Conservation (phyloP, 2,888 invertebrate genomes). For the Protula sp. region DNA sequence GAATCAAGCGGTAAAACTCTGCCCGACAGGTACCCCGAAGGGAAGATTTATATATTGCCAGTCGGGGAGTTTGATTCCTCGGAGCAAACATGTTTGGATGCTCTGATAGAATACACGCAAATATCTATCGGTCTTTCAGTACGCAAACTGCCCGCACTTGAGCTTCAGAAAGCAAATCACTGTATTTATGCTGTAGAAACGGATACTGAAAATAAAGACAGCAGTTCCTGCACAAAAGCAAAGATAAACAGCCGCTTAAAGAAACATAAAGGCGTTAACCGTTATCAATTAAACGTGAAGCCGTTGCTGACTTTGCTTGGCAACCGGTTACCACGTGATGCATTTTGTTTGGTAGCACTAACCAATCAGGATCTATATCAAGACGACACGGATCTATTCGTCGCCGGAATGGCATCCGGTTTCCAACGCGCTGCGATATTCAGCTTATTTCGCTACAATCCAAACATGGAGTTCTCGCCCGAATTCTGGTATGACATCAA, state of each 20-base stretch:
- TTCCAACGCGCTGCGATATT: constrained; percentile 43
- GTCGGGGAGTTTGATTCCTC: constrained; percentile 36
- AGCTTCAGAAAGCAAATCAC: constrained; percentile 20
- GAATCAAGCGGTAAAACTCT: constrained; percentile 29
- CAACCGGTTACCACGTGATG: constrained; percentile 38
- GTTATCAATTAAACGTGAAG: constrained; percentile 37
- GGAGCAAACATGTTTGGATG: constrained; percentile 24
- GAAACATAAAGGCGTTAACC: constrained; percentile 15
- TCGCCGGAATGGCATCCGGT: constrained; percentile 49
- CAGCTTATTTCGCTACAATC: constrained; percentile 44
- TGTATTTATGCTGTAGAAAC: constrained; percentile 27
- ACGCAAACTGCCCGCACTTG: constrained; percentile 28
- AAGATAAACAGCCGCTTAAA: constrained; percentile 32
- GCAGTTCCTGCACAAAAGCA: not conserved
- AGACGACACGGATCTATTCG: constrained; percentile 45
- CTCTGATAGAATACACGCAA: constrained; percentile 35
- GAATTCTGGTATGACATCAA: constrained; percentile 38
- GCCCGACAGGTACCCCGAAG: constrained; percentile 34
- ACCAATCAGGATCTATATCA: constrained; percentile 44
- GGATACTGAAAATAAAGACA: not conserved
- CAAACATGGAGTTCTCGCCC: constrained; percentile 36
- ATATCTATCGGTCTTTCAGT: constrained; percentile 40
- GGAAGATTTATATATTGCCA: constrained; percentile 41
- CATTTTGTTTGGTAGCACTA: constrained; percentile 42
- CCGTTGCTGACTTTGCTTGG: constrained; percentile 30